Evolutionary conservation across 1,140 invertebrate genomes (phyloP).

Genomic region (Musca vetustissima): DNA sequence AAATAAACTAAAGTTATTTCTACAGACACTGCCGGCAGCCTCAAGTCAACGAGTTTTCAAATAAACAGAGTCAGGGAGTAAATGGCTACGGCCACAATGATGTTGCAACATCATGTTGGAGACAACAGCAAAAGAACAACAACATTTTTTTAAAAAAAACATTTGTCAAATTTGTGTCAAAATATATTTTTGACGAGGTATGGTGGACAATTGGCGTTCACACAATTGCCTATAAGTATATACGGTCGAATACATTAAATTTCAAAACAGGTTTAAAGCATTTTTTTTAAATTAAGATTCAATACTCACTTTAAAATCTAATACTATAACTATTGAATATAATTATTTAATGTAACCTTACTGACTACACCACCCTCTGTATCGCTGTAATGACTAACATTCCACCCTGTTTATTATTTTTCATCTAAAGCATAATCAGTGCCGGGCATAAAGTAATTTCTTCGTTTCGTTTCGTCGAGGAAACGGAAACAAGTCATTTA

Average conservation of each 20-base stretch:
- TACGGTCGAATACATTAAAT: too few species aligned
- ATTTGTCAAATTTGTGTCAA: too few species aligned
- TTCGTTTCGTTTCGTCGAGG: slow-evolving; percentile 51
- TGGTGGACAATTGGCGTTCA: too few species aligned
- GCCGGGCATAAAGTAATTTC: slow-evolving; percentile 52
- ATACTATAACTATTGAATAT: too few species aligned
- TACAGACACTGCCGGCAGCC: background rate
- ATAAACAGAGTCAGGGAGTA: background rate
- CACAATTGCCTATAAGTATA: too few species aligned
- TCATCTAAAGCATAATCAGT: background rate
- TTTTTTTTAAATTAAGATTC: too few species aligned
- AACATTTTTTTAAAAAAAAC: background rate
- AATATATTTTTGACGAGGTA: too few species aligned
- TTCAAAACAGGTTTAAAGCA: too few species aligned
- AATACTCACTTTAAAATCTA: too few species aligned
- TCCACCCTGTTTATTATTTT: background rate
- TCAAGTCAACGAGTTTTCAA: background rate
- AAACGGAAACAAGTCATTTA: slow-evolving; percentile 55
- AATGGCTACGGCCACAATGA: background rate
- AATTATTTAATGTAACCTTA: too few species aligned
- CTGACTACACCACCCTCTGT: too few species aligned
- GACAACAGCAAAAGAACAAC: background rate
- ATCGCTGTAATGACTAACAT: too few species aligned
- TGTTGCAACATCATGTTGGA: background rate
- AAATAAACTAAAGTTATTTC: background rate